Base-by-base conservation (phyloP, 2,113 vertebrate genomes). In the Gobiocypris rarus region DNA sequence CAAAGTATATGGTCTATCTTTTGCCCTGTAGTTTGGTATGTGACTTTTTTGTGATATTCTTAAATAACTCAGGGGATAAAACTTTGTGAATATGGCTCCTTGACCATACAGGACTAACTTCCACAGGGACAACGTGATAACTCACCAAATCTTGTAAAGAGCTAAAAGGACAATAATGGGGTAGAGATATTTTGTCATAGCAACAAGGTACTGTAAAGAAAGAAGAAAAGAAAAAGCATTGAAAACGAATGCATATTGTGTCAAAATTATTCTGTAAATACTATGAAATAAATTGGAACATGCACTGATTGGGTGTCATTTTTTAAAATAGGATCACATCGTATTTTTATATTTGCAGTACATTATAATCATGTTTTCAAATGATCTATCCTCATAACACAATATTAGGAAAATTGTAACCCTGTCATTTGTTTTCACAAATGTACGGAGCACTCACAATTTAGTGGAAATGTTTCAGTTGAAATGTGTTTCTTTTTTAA, bases 181-280 rank as follows among this genome's bases (percentile, higher is more conserved):
- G 59, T 84, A 86, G 84, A 75, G 45, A 89, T 87, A 73, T 88
- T 78, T 88, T 88, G 85, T 90, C 88, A 89, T 86, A 85, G 82
- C 87, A 85, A 91, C 63, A 80, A 87, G 85, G 85, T 85, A 88
- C 22, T 86, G 88, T 69, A 83, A 86, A 61, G 48, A 89, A 82
- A 65, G 8, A 70, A 34, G 71, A 77, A 63, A 63, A 26, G 54
- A 83, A 85, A 81, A 84, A 88, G 76, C 75, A 84, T 61, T 76
- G 0, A 73, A 63, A 85, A 48, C 43, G 69, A 85, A 83, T 88
- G 73, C 82, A 82, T 84, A 79, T 85, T 88, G 86, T 87, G 82
- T 85, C 75, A 70, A 71, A 80, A 86, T 41, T 78, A 89, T 83
- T 93, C 88, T 95, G 94, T 95, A 94, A 91, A 94, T 94, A 94